These are phyloP conservation scores for Zaprionus vittiger DNA, from an alignment of 1,140 invertebrate species.

Conservation along the genomic window DNA sequence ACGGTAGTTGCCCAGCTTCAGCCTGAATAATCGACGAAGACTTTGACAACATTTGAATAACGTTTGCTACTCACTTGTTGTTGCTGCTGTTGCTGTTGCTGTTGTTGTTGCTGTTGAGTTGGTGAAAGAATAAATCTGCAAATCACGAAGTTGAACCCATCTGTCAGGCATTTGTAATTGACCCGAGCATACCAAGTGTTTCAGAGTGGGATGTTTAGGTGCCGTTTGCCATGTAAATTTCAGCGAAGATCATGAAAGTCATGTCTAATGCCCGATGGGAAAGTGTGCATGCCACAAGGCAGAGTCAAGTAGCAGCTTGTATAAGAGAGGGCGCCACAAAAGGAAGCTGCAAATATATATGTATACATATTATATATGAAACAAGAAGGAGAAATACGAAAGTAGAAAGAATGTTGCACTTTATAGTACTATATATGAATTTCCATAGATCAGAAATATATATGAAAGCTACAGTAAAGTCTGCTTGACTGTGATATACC, in stretches of 20 bases:
- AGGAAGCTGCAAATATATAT: not conserved
- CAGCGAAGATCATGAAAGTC: slow-evolving; percentile 20
- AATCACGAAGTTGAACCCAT: slow-evolving; percentile 78
- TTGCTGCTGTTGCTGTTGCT: slow-evolving; percentile 12
- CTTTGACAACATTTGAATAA: slow-evolving; percentile 80
- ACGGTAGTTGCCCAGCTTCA: slow-evolving; percentile 68
- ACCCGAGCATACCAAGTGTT: slow-evolving; percentile 49
- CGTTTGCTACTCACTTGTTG: slow-evolving; percentile 46
- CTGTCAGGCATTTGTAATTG: slow-evolving; percentile 76
- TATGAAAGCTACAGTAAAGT: too few species aligned
- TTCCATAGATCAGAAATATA: too few species aligned
- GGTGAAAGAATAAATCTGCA: slow-evolving; percentile 69
- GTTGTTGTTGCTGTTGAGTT: slow-evolving; percentile 52
- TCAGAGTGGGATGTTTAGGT: slow-evolving; percentile 60
- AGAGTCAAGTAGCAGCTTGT: not conserved
- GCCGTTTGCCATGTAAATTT: slow-evolving; percentile 30
- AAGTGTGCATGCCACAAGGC: slow-evolving; percentile 12
- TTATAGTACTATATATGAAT: too few species aligned
- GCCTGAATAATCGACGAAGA: slow-evolving; percentile 69
- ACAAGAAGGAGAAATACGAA: too few species aligned
- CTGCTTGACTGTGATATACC: too few species aligned
- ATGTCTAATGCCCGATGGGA: slow-evolving; percentile 15
- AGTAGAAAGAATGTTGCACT: too few species aligned
- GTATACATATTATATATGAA: not conserved
- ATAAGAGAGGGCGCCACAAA: not conserved